phyloP scores from a whole-genome alignment of 2,113 vertebrate genomes.

The Oenanthe oenanthe region DNA sequence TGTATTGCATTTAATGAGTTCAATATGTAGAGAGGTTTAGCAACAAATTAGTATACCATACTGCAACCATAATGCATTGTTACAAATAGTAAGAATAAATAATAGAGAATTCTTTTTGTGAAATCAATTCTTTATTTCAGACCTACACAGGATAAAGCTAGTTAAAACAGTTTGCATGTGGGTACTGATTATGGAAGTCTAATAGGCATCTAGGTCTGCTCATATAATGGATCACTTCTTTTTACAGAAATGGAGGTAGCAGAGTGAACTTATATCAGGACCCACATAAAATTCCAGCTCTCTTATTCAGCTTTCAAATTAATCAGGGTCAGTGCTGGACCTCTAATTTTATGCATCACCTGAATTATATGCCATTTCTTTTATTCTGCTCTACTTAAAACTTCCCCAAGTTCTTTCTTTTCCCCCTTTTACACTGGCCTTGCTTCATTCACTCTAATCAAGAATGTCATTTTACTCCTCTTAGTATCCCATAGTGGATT shows the following conservation, averaged over 20 bases:
- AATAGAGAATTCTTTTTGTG: neutral
- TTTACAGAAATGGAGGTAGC: neutral
- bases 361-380: neutral
- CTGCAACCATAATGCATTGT: neutral
- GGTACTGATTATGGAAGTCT: neutral
- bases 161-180: neutral
- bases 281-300: neutral
- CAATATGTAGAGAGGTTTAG: neutral
- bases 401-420: neutral
- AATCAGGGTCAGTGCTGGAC: neutral
- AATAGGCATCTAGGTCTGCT: neutral
- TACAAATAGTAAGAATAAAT: neutral
- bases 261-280: neutral
- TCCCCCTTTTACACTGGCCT: neutral
- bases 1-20: neutral
- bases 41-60: neutral
- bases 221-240: neutral
- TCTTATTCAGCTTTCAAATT: neutral
- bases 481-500: neutral
- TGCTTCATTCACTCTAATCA: neutral
- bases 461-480: neutral
- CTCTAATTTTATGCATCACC: neutral
- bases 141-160: neutral
- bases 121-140: neutral
- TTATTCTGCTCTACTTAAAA: neutral